phyloP scores from a whole-genome alignment of 2,113 vertebrate genomes.

The Bos indicus region DNA sequence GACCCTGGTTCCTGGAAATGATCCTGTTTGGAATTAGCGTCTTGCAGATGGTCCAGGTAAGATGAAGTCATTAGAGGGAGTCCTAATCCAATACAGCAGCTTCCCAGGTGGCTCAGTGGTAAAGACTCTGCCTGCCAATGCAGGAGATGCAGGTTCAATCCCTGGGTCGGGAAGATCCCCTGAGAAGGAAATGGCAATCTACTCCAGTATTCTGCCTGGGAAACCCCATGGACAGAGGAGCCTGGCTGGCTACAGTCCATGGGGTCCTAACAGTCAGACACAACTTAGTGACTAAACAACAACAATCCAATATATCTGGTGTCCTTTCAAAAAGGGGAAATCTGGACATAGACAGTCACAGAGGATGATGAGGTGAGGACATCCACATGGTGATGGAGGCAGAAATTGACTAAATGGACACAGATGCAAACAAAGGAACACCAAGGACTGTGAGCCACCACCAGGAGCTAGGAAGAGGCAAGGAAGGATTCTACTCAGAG shows the following conservation, averaged over 20 bases:
- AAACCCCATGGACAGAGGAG: neutral
- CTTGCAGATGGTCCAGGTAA: neutral
- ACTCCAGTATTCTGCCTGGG: neutral
- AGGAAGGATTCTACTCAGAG: neutral
- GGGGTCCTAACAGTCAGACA: neutral
- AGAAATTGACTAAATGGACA: neutral
- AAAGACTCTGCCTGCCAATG: neutral
- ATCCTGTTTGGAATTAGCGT: neutral
- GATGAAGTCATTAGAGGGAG: neutral
- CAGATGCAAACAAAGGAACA: neutral
- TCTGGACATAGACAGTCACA: neutral
- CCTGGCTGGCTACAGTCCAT: neutral
- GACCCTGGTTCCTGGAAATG: neutral
- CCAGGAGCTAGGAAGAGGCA: neutral
- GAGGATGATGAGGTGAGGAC: neutral
- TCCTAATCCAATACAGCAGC: neutral
- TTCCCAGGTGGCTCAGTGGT: neutral
- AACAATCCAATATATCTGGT: neutral
- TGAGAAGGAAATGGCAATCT: neutral
- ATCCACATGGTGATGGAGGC: neutral
- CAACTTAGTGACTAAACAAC: neutral
- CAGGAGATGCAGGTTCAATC: neutral
- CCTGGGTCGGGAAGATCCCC: neutral
- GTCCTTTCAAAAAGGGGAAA: neutral
- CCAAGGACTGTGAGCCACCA: no score